Conservation (phyloP, 2,888 invertebrate species). For the Xanthia togata region DNA sequence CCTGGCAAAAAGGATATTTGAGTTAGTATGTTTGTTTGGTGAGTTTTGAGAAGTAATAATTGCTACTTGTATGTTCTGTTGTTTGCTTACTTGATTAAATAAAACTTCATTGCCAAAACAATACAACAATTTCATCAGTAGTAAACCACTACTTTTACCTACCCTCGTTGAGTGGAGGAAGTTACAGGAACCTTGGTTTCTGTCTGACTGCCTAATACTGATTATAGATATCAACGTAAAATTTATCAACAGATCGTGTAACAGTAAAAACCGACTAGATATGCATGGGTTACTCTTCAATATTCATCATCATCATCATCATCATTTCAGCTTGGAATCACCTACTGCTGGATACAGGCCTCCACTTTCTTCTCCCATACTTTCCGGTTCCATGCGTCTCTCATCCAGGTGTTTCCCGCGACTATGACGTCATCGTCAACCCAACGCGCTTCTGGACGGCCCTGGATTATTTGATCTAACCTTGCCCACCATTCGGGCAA, state of each 20-base stretch:
- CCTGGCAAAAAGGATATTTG: conserved; percentile 17
- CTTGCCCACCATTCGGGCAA: no score
- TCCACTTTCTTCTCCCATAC: no score
- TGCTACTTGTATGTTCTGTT: background rate
- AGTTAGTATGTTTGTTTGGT: background rate
- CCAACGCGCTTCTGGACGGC: no score
- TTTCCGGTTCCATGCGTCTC: no score
- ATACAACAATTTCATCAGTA: background rate
- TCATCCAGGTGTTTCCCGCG: no score
- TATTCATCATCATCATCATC: no score
- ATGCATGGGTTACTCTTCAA: no score
- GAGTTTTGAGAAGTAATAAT: conserved; percentile 14
- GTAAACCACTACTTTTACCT: background rate
- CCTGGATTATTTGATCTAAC: no score
- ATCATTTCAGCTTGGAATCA: no score
- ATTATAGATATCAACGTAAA: background rate
- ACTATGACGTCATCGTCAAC: no score
- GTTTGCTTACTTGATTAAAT: background rate
- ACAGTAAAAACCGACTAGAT: background rate
- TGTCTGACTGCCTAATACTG: background rate
- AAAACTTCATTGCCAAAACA: background rate
- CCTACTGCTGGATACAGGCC: no score
- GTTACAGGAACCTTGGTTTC: background rate
- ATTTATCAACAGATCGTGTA: background rate
- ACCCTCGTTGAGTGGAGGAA: background rate